A percentile compares a stretch with the other conserved stretches of the same genome.
Evolutionary conservation across 2,113 vertebrate genomes (phyloP).

Genomic region (Sturnus vulgaris): DNA sequence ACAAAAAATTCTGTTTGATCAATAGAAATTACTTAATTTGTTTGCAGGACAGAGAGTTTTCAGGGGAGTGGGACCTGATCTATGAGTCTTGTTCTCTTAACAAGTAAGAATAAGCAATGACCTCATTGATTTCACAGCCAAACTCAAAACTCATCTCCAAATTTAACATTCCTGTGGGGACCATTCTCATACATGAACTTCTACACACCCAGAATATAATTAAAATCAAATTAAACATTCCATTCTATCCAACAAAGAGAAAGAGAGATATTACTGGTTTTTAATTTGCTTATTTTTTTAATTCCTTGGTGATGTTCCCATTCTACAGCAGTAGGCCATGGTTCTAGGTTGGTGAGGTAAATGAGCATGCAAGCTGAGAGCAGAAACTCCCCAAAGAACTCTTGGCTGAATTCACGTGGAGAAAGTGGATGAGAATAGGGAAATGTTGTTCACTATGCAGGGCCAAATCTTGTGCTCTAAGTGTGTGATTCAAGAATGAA

Average conservation of each 20-base stretch:
- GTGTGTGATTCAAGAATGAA: not conserved
- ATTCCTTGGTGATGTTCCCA: not conserved
- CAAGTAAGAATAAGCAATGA: not conserved
- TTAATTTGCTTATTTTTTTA: not conserved
- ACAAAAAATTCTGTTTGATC: not conserved
- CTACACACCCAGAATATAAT: not conserved
- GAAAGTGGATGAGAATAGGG: not conserved
- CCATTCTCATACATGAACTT: not conserved
- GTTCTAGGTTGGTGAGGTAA: not conserved
- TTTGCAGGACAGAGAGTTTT: not conserved
- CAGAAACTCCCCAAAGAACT: not conserved
- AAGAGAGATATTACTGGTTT: not conserved
- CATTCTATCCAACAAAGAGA: not conserved
- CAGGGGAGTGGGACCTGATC: not conserved
- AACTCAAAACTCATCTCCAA: not conserved
- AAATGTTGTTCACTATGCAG: not conserved
- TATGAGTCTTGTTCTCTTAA: not conserved
- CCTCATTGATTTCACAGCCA: not conserved
- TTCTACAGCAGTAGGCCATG: not conserved
- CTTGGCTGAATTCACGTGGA: not conserved
- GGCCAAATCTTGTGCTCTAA: not conserved
- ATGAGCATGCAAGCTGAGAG: not conserved
- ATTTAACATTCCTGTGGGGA: not conserved
- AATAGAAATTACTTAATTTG: not conserved
- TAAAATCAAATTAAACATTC: not conserved